These are phyloP conservation scores for Cetonia aurata DNA, from an alignment of 2,888 invertebrate genomes.

Conservation along the genomic window DNA sequence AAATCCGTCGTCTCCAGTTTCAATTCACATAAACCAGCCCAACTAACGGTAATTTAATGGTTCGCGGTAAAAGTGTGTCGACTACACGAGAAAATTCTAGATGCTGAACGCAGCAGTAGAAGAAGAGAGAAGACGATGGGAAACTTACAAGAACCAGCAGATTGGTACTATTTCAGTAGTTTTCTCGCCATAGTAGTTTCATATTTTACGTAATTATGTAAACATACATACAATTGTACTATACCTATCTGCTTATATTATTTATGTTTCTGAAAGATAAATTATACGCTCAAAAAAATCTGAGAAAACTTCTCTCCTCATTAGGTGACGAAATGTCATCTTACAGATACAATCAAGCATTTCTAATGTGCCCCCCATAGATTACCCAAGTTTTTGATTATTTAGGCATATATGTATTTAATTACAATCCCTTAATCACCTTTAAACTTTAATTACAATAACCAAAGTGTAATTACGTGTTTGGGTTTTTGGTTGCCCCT, in stretches of 20 bases:
- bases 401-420: too few species aligned
- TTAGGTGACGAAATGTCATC: too few species aligned
- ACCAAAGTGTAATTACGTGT: too few species aligned
- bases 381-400: too few species aligned
- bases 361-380: too few species aligned
- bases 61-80: constrained; percentile 41
- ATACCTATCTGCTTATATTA: background rate
- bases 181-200: background rate
- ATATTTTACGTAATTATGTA: background rate
- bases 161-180: constrained; percentile 6
- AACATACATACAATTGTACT: background rate
- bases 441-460: too few species aligned
- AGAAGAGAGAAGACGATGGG: constrained; percentile 7
- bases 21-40: constrained; percentile 39
- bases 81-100: constrained; percentile 35
- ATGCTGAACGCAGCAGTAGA: constrained; percentile 16
- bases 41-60: constrained; percentile 41
- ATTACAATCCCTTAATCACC: too few species aligned
- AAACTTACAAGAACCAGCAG: constrained; percentile 25
- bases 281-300: too few species aligned
- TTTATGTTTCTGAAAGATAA: too few species aligned
- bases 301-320: too few species aligned
- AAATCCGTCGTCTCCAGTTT: constrained; percentile 36
- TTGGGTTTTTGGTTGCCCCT: too few species aligned
- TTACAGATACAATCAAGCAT: too few species aligned